phyloP scores from a whole-genome alignment of 1,140 invertebrate species.

The Archivesica marissinica region DNA sequence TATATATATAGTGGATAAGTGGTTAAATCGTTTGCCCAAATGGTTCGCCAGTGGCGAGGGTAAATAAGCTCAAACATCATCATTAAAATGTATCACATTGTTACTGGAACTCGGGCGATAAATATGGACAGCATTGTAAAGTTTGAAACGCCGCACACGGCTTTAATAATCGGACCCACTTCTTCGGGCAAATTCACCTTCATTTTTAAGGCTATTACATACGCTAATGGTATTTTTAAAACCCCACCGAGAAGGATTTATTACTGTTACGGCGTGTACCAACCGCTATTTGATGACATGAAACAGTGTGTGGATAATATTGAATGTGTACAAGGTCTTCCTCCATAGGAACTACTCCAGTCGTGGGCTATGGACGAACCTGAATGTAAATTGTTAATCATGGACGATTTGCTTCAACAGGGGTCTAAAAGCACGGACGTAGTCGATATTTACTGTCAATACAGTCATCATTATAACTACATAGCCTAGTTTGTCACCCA shows the following conservation, averaged over 20 bases:
- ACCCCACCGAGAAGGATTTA: conserved; percentile 19
- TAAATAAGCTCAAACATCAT: too few species aligned
- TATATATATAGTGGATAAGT: too few species aligned
- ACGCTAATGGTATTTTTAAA: conserved; percentile 23
- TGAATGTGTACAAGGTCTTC: conserved; percentile 40
- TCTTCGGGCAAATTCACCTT: conserved; percentile 39
- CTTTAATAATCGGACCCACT: conserved; percentile 28
- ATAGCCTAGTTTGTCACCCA: conserved; percentile 24
- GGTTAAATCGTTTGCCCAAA: too few species aligned
- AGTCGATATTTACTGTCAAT: not conserved
- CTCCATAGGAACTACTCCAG: not conserved
- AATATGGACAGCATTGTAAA: too few species aligned
- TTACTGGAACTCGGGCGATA: too few species aligned
- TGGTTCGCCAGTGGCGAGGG: too few species aligned
- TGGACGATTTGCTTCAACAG: conserved; percentile 15
- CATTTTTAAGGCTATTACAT: conserved; percentile 4
- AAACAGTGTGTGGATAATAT: not conserved
- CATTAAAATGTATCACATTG: too few species aligned
- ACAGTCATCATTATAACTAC: conserved; percentile 52
- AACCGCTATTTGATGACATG: conserved; percentile 30
- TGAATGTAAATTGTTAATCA: not conserved
- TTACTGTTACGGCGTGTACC: conserved; percentile 40
- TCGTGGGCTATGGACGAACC: not conserved
- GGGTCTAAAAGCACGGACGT: conserved; percentile 17
- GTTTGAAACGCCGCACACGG: conserved; percentile 37